Base-by-base conservation (phyloP, 2,888 invertebrate genomes). In the Leptopilina drosophilae region DNA sequence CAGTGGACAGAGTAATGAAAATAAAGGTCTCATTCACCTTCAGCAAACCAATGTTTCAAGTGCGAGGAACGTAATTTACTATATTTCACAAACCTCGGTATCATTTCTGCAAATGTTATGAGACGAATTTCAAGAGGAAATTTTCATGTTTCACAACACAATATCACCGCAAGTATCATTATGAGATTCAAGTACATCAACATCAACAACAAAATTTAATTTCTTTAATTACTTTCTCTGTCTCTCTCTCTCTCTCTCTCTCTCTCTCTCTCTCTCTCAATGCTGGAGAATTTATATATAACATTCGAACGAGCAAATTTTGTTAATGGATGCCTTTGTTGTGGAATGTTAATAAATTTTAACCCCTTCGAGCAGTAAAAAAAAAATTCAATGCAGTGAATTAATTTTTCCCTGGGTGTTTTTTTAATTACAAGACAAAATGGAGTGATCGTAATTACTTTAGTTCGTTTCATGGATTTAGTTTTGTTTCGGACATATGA, bases 21-120 rank as follows among this genome's bases (percentile, higher is more conserved):
- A 56, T 73, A 59, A 73, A 73, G 56, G 73, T 73, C 73, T 73
- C 56, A 56, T 73, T 53, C 53, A 56, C 56, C 49, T 69, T 69
- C 53, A 33, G n/a, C 7, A 40, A 4, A 40, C 9, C 33, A 14
- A 73, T 26, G 53, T 40, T 56, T 33, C 73, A 56, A 73, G 53
- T 73, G n/a, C 11, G 56, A 59, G 7, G 42, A 42, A 42, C 8
- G 42, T 42, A 42, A 42, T 42, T 33, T 33, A 33, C 33, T 33
- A 33, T 33, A 33, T 33, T 2, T 33, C 33, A 33, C 56, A 56
- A 56, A 56, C 33, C 15, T 33, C 56, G 33, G 33, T 56, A 56
- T 73, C 56, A 59, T 33, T 73, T 11, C 26, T 33, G 11, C n/a
- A 73, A 73, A 56, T 73, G 4, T 73, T 56, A 56, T n/a, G 33